Percentiles rank a stretch among this genome's conserved stretches.
Conservation (phyloP, 2,888 invertebrate species). For the Amitus sp. region DNA sequence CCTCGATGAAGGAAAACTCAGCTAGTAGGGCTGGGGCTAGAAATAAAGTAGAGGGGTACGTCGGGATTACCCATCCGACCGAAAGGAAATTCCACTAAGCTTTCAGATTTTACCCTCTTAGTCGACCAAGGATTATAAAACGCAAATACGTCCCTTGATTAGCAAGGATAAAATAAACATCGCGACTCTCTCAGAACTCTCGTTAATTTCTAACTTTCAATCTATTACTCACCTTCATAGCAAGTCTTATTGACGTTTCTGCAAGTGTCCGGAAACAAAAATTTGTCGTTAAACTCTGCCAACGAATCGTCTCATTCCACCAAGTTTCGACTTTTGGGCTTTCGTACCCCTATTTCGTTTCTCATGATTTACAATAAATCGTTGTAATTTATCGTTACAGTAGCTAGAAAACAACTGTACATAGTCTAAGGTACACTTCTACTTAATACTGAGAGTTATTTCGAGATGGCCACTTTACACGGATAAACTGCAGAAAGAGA, state of each 20-base stretch:
- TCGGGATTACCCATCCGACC: constrained; percentile 55
- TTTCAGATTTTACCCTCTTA: constrained; percentile 64
- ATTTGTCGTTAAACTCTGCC: too few relatives aligned
- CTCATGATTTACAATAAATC: too few relatives aligned
- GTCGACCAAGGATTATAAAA: constrained; percentile 64
- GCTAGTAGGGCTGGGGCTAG: constrained; percentile 28
- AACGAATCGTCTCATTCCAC: too few relatives aligned
- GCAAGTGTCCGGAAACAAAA: neutral
- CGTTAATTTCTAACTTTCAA: constrained; percentile 19
- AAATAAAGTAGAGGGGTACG: constrained; percentile 39
- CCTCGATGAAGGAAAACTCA: constrained; percentile 28
- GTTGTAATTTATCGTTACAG: constrained; percentile 14
- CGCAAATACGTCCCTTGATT: constrained; percentile 65
- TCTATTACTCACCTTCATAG: constrained; percentile 19
- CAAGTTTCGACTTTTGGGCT: too few relatives aligned
- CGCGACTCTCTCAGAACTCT: constrained; percentile 26
- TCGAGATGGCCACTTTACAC: constrained; percentile 61
- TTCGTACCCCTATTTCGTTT: too few relatives aligned
- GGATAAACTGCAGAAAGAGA: constrained; percentile 60
- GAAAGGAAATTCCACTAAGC: constrained; percentile 62
- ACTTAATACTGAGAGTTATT: constrained; percentile 56
- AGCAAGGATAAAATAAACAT: constrained; percentile 63
- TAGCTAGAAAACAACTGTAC: constrained; percentile 4
- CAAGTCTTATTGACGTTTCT: neutral
- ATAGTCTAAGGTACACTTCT: constrained; percentile 30